Evolutionary conservation across 1,140 invertebrate genomes (phyloP).

Genomic region (Mercenaria mercenaria): DNA sequence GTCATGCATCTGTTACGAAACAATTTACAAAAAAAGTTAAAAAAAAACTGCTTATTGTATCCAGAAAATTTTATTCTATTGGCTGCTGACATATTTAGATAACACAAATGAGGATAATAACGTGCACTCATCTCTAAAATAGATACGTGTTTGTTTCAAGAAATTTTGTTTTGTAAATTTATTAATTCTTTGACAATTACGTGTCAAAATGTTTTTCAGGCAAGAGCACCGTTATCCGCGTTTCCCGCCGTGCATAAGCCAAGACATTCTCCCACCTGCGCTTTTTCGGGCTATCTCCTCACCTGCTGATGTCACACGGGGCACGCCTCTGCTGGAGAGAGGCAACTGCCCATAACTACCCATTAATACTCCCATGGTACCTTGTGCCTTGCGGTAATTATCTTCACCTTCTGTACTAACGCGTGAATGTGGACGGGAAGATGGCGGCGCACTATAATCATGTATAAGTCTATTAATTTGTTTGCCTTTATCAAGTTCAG

Average conservation of each 20-base stretch:
- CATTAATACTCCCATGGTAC: slow-evolving; percentile 76
- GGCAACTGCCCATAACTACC: slow-evolving; percentile 75
- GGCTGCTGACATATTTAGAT: too few species aligned
- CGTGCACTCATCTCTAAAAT: too few species aligned
- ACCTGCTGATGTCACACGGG: slow-evolving; percentile 79
- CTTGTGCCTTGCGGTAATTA: slow-evolving; percentile 73
- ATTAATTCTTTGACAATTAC: too few species aligned
- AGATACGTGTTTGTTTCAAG: too few species aligned
- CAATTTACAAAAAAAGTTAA: too few species aligned
- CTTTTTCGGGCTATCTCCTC: slow-evolving; percentile 77
- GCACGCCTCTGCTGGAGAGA: slow-evolving; percentile 69
- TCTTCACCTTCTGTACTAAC: slow-evolving; percentile 80
- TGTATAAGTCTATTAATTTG: slow-evolving; percentile 71
- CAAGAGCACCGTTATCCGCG: too few species aligned
- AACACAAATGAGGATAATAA: too few species aligned
- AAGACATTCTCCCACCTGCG: slow-evolving; percentile 79
- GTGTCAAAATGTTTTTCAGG: too few species aligned
- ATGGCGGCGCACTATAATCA: slow-evolving; percentile 67
- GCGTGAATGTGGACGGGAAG: slow-evolving; percentile 71
- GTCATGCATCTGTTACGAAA: too few species aligned
- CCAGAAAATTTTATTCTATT: too few species aligned
- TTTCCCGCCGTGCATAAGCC: slow-evolving; percentile 76
- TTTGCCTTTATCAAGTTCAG: slow-evolving; percentile 71
- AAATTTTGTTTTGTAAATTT: too few species aligned
- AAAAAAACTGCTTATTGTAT: too few species aligned